Evolutionary conservation across 2,113 vertebrate species (phyloP).

Genomic region (Nothobranchius kuhntae): DNA sequence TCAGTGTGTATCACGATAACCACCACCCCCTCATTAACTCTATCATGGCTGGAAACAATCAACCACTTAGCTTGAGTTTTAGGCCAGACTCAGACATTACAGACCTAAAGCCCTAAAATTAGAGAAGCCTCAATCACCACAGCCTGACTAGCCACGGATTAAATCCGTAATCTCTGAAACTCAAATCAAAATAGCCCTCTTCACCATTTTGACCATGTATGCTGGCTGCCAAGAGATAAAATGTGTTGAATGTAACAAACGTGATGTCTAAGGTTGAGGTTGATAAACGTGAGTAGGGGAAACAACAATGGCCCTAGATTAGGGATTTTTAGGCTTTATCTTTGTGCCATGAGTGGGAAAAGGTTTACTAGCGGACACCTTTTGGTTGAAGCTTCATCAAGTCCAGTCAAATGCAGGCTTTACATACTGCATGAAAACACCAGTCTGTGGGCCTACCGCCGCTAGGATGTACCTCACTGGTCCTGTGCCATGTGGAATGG

Average conservation of each 20-base stretch:
- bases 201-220: conserved; percentile 23
- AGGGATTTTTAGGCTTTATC: background rate
- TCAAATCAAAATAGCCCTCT: conserved; percentile 57
- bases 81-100: conserved; percentile 59
- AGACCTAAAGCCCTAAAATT: conserved; percentile 70
- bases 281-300: background rate
- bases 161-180: conserved; percentile 66
- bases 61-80: conserved; percentile 58
- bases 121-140: conserved; percentile 66
- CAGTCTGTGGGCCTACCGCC: no score
- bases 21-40: conserved; percentile 72
- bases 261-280: background rate
- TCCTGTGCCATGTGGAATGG: no score
- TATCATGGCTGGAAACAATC: conserved; percentile 74
- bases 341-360: background rate
- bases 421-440: background rate
- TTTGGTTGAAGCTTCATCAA: background rate
- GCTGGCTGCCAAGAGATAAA: conserved; percentile 17
- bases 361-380: background rate
- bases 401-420: background rate
- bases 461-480: no score
- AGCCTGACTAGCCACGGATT: conserved; percentile 66
- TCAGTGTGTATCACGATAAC: conserved; percentile 62
- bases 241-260: conserved; percentile 28
- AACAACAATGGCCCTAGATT: background rate